phyloP scores from a whole-genome alignment of 2,888 invertebrate species.

The Maniola hyperantus region DNA sequence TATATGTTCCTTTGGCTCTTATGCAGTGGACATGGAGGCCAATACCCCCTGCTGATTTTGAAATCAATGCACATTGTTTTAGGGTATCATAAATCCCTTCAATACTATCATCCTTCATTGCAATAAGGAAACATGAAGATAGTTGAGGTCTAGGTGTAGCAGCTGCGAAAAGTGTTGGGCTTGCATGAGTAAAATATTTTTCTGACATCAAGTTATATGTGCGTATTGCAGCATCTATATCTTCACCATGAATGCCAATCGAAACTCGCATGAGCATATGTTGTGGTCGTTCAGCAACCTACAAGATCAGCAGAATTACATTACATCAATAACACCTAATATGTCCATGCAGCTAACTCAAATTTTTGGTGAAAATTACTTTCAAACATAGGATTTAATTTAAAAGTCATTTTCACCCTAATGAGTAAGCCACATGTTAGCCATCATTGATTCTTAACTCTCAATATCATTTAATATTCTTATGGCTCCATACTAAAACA shows the following conservation, averaged over 20 bases:
- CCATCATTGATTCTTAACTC: too few species aligned
- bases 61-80: conserved; percentile 96
- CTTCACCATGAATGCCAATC: conserved; percentile 97
- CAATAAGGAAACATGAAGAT: conserved; percentile 97
- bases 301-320: conserved; percentile 26
- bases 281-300: conserved; percentile 97
- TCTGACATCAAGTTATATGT: conserved; percentile 98
- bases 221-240: conserved; percentile 95
- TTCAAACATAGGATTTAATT: too few species aligned
- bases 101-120: conserved; percentile 97
- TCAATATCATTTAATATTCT: too few species aligned
- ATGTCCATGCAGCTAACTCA: too few species aligned
- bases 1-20: conserved; percentile 94
- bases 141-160: conserved; percentile 96
- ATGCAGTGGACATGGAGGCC: conserved; percentile 98
- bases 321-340: background rate
- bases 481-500: too few species aligned
- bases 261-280: conserved; percentile 99
- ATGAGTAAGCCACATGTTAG: too few species aligned
- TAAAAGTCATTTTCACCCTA: too few species aligned
- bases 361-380: too few species aligned
- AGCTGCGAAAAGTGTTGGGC: conserved; percentile 98
- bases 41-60: conserved; percentile 98
- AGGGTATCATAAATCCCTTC: conserved; percentile 97
- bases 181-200: conserved; percentile 98